Evolutionary conservation across 2,888 invertebrate genomes (phyloP).

Genomic region (Proisotoma minuta): DNA sequence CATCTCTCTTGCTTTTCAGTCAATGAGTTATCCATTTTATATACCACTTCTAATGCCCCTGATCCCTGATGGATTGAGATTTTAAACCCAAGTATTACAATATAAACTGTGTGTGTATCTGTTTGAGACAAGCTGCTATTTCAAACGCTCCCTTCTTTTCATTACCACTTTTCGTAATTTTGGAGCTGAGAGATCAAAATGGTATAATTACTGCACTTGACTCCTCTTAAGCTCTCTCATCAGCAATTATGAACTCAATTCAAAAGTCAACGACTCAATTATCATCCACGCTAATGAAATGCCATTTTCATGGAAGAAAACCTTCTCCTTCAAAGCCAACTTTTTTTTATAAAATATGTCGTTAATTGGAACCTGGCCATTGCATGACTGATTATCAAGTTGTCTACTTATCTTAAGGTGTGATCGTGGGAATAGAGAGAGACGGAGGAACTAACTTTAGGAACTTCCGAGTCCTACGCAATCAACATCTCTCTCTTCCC

Average conservation of each 20-base stretch:
- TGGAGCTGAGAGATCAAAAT: background rate
- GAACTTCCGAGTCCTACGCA: background rate
- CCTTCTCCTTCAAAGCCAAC: too few species aligned
- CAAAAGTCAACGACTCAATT: slow-evolving; percentile 13
- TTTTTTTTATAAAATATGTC: too few species aligned
- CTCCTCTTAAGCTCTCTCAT: background rate
- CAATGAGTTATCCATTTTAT: background rate
- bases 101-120: background rate
- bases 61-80: background rate
- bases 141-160: slow-evolving; percentile 3
- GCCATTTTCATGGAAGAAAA: too few species aligned
- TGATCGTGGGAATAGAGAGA: slow-evolving; percentile 1
- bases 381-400: too few species aligned
- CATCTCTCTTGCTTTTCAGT: slow-evolving; percentile 13
- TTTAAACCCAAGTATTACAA: background rate
- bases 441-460: background rate
- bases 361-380: too few species aligned
- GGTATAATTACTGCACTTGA: slow-evolving; percentile 14
- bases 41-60: background rate
- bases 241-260: slow-evolving; percentile 1
- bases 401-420: background rate
- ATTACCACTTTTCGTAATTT: background rate
- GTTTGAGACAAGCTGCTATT: background rate
- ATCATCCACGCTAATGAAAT: background rate
- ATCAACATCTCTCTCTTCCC: background rate